Evolutionary conservation across 1,140 invertebrate species (phyloP), one percentile per base, ranked within the genome.

Genomic region (Delia radicum): DNA sequence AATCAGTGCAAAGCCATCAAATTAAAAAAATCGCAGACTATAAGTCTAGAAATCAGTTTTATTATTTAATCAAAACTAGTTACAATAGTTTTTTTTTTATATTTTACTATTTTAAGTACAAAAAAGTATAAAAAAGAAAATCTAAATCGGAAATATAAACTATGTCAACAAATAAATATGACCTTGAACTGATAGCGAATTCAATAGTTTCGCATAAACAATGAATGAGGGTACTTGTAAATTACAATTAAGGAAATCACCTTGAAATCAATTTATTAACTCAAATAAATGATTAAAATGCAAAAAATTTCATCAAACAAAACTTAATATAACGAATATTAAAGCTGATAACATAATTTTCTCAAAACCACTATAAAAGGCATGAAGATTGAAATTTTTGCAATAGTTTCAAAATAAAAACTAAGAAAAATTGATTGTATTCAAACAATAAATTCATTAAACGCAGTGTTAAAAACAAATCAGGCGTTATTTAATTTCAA

Each of bases 201-300:
- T n/a, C n/a, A n/a, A 55, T 55, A 55, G 48, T 55, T 55, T 21
- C n/a, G 48, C 42, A 3, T 4, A 4, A n/a, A 24, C n/a, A 55
- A 18, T 21, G 8, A 55, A 21, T 6, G 18, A 37, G 33, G 13
- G 8, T 37, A 24, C 5, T 55, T 55, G 48, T 21, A 55, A 55
- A 55, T 55, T 55, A 18, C 48, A 55, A 55, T 55, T 55, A 55
- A 55, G 48, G 48, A 55, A 55, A 55, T 55, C 48, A 55, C 48
- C 48, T 55, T 55, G 48, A 55, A 55, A 55, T 21, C n/a, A 24
- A 55, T 18, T 55, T 55, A 21, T 55, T 55, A 18, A 37, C 33
- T 55, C n/a, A 21, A 55, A 21, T 55, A 18, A n/a, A 7, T 55
- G n/a, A 55, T 21, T 55, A 55, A 55, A 55, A 55, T 15, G 21